Base-by-base conservation (phyloP, 2,113 vertebrate genomes). In the Macrotus californicus region DNA sequence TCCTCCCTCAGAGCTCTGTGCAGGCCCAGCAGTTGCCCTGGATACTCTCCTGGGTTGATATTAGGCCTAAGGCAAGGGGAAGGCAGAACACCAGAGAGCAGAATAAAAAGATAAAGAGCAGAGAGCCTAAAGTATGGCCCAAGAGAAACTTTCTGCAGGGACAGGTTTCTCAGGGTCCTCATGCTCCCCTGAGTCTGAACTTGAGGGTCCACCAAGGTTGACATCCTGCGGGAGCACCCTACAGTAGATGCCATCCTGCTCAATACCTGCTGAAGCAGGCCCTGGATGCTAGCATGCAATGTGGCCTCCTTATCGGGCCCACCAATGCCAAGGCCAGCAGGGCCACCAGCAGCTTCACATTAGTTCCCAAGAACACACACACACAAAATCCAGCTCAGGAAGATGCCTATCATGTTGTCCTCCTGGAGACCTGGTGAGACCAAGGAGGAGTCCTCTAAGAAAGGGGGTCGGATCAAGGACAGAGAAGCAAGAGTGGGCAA, bases 151-250 rank as follows among this genome's bases (percentile, higher is more conserved):
- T 87, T 21, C 87, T 75, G 16, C 43, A 79, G 34, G 50, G 61
- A 59, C 29, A 73, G 21, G 79, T 41, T 84, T 80, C 91, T 87
- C 50, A 89, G 91, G 91, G 85, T 24, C 85, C 77, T 46, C 10
- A 4, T 56, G 82, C 93, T 43, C 61, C 92, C 94, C 89, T 54
- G 43, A 26, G 59, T 61, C 59, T 61, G 59, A 29, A 24, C 24
- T 12, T 61, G 59, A 61, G 26, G 26, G 59, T 61, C 99, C 10
- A 99, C 99, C 79, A 99, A 98, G n/a, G 88, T 29, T 0, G 99
- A 98, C 39, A 99, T 99, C 70, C 98, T 98, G 7, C 86, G 95
- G 3, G 98, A 98, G 31, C 99, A 99, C 93, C 98, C 98, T 0
- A 67, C 97, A 0, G 98, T 99, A 87, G 98, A 99, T 15, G 52